Percentiles rank a stretch among this genome's conserved stretches.
These are phyloP conservation scores for Sclerodermus sp. DNA, from an alignment of 2,888 invertebrate genomes.

Conservation along the genomic window DNA sequence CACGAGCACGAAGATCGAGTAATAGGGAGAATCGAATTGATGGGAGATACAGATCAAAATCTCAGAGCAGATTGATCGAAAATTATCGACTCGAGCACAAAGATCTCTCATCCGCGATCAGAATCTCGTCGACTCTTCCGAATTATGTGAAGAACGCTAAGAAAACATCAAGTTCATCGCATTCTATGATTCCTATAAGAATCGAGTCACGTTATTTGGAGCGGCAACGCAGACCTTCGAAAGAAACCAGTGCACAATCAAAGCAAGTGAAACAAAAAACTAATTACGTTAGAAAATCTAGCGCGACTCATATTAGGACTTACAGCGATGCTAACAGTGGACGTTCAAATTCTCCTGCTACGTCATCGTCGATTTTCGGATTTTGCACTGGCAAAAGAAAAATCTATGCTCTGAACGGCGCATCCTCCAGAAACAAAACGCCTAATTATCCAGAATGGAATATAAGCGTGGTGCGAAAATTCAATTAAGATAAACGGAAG, in stretches of 20 bases:
- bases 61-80: slow-evolving; percentile 21
- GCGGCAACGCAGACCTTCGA: slow-evolving; percentile 11
- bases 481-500: too few species aligned
- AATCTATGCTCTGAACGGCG: slow-evolving; percentile 11
- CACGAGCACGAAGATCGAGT: background rate
- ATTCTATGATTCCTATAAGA: slow-evolving; percentile 31
- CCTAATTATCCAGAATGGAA: slow-evolving; percentile 22
- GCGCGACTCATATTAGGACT: slow-evolving; percentile 27
- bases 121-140: slow-evolving; percentile 42
- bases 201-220: slow-evolving; percentile 21
- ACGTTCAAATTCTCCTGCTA: slow-evolving; percentile 30
- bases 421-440: slow-evolving; percentile 21
- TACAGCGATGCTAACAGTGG: slow-evolving; percentile 33
- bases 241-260: slow-evolving; percentile 19
- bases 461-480: slow-evolving; percentile 37
- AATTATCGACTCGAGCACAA: slow-evolving; percentile 9
- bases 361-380: slow-evolving; percentile 48
- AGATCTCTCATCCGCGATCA: slow-evolving; percentile 6
- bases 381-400: slow-evolving; percentile 49
- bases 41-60: slow-evolving; percentile 21
- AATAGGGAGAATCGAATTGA: slow-evolving; percentile 6
- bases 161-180: slow-evolving; percentile 32
- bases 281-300: slow-evolving; percentile 36
- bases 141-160: slow-evolving; percentile 38
- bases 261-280: slow-evolving; percentile 39